Percentiles rank a stretch among this genome's conserved stretches.
These are phyloP conservation scores for Vimba vimba DNA, from an alignment of 2,113 vertebrate species.

Conservation along the genomic window DNA sequence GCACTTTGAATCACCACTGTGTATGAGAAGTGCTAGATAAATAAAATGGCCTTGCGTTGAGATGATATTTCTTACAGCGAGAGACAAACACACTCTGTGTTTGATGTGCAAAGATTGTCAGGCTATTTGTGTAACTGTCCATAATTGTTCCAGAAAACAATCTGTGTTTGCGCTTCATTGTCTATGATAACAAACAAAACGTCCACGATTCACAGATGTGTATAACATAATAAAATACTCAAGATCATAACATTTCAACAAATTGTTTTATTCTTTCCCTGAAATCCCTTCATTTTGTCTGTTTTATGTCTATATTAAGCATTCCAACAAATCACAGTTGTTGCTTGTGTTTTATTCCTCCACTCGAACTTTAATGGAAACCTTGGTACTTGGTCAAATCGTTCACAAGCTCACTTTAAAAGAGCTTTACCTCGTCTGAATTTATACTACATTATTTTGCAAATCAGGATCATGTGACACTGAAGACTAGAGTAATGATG, in stretches of 20 bases:
- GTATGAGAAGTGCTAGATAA: too few species aligned
- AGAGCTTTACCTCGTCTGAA: not conserved
- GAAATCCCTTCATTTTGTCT: not conserved
- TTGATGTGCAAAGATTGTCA: not conserved
- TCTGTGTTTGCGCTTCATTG: not conserved
- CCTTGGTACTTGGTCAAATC: not conserved
- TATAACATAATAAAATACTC: constrained; percentile 5
- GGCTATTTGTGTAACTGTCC: not conserved
- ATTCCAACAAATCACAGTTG: not conserved
- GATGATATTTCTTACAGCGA: not conserved
- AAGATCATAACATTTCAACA: not conserved
- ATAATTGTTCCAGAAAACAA: not conserved
- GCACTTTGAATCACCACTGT: too few species aligned
- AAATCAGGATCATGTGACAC: not conserved
- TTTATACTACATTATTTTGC: not conserved
- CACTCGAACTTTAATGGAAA: not conserved
- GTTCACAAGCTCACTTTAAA: not conserved
- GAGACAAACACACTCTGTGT: not conserved
- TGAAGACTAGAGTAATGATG: too few species aligned
- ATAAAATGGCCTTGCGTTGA: too few species aligned
- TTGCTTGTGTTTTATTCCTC: not conserved
- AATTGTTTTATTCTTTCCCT: not conserved
- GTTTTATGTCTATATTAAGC: not conserved
- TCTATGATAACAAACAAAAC: not conserved
- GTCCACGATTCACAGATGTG: not conserved